Conservation (phyloP, 2,797 vertebrate genomes). For the Crocidura indochinensis region DNA sequence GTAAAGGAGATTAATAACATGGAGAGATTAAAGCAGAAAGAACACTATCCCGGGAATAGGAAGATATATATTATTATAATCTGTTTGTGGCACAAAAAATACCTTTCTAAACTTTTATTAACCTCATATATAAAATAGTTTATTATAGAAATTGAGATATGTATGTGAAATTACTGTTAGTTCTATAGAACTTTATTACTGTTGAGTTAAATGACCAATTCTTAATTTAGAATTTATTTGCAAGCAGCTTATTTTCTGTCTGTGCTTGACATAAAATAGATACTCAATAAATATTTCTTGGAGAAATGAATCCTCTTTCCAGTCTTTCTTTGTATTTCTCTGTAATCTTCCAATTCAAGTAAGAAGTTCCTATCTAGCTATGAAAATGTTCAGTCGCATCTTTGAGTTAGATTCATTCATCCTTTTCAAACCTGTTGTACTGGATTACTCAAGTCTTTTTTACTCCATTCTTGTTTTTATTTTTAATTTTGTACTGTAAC, state of each 20-base stretch:
- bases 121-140: not conserved
- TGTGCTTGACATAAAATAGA: not conserved
- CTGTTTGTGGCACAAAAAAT: not conserved
- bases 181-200: slow-evolving; percentile 7
- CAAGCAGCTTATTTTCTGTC: slow-evolving; percentile 27
- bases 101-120: not conserved
- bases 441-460: not conserved
- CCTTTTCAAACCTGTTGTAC: slow-evolving; percentile 26
- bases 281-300: slow-evolving; percentile 57
- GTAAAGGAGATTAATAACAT: slow-evolving; percentile 19
- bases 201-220: slow-evolving; percentile 40
- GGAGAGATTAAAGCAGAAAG: not conserved
- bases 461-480: not conserved
- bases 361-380: not conserved
- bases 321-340: slow-evolving; percentile 42
- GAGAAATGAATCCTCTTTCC: slow-evolving; percentile 38
- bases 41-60: not conserved
- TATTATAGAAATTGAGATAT: slow-evolving; percentile 50
- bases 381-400: not conserved
- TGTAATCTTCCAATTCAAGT: slow-evolving; percentile 44
- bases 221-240: slow-evolving; percentile 48
- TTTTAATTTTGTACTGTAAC: slow-evolving; percentile 5
- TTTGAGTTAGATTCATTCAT: not conserved
- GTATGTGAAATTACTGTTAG: slow-evolving; percentile 32
- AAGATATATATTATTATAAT: not conserved